A percentile compares a stretch with the other conserved stretches of the same genome.
These are phyloP conservation scores for Sebastes nivosus DNA, from an alignment of 2,797 vertebrate genomes.

Conservation along the genomic window DNA sequence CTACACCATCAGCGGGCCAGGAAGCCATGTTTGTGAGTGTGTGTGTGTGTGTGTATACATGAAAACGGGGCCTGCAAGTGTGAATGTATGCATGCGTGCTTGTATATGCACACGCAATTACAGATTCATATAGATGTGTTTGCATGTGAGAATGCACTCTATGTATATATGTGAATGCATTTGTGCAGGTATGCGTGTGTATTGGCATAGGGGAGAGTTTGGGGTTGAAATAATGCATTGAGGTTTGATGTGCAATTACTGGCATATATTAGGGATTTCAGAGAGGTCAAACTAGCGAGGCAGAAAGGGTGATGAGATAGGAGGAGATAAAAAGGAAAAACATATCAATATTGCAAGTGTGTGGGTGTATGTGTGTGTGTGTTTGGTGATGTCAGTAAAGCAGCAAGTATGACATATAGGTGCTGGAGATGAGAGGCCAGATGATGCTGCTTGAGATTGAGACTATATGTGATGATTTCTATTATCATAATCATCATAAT, in stretches of 20 bases:
- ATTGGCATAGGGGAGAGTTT: slow-evolving; percentile 13
- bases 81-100: slow-evolving; percentile 50
- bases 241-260: slow-evolving; percentile 94
- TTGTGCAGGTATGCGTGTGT: slow-evolving; percentile 14
- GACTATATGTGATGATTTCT: neutral
- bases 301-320: slow-evolving; percentile 80
- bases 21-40: slow-evolving; percentile 39
- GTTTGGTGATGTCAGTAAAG: neutral
- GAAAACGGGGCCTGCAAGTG: slow-evolving; percentile 25
- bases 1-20: slow-evolving; percentile 58
- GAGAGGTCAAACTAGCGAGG: slow-evolving; percentile 86
- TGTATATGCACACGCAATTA: slow-evolving; percentile 56
- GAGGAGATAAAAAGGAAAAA: slow-evolving; percentile 91
- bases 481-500: neutral
- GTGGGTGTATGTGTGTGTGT: neutral
- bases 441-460: slow-evolving; percentile 82
- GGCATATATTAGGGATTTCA: slow-evolving; percentile 94
- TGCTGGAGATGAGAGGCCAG: neutral
- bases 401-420: neutral
- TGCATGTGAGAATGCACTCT: slow-evolving; percentile 14
- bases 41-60: slow-evolving; percentile 19
- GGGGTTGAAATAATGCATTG: slow-evolving; percentile 87
- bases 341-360: slow-evolving; percentile 86
- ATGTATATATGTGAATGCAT: neutral
- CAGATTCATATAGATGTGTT: slow-evolving; percentile 35